These are phyloP conservation scores for Tragulus kanchil DNA, from an alignment of 2,113 vertebrate genomes.

Conservation along the genomic window DNA sequence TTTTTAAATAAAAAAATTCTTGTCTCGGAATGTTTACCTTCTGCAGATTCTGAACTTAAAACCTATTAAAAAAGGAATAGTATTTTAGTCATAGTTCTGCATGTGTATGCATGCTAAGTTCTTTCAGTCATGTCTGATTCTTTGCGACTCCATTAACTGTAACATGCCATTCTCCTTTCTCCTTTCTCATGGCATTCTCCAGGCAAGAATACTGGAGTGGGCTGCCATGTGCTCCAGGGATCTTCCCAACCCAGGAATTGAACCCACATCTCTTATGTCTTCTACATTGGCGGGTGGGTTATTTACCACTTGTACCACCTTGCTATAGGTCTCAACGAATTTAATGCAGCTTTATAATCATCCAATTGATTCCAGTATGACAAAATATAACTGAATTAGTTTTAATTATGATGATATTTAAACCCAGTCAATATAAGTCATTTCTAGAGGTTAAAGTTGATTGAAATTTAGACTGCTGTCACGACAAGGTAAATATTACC, in stretches of 20 bases:
- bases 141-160: background rate
- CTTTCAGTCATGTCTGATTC: background rate
- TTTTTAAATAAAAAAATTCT: background rate
- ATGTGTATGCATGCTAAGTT: background rate
- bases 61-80: background rate
- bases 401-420: background rate
- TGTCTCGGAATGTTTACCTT: background rate
- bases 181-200: background rate
- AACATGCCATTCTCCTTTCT: background rate
- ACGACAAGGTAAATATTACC: background rate
- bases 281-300: background rate
- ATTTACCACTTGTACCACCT: background rate
- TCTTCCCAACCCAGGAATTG: background rate
- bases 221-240: background rate
- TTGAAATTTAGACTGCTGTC: slow-evolving; percentile 2
- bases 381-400: background rate
- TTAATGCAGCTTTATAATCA: background rate
- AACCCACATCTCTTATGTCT: background rate
- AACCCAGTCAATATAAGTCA: background rate
- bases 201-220: background rate
- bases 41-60: background rate
- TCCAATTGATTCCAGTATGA: background rate
- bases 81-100: background rate
- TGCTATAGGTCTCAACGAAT: background rate
- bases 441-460: background rate